These are phyloP conservation scores for Aphelinus atriplicis DNA, from an alignment of 1,140 invertebrate genomes.

Conservation along the genomic window DNA sequence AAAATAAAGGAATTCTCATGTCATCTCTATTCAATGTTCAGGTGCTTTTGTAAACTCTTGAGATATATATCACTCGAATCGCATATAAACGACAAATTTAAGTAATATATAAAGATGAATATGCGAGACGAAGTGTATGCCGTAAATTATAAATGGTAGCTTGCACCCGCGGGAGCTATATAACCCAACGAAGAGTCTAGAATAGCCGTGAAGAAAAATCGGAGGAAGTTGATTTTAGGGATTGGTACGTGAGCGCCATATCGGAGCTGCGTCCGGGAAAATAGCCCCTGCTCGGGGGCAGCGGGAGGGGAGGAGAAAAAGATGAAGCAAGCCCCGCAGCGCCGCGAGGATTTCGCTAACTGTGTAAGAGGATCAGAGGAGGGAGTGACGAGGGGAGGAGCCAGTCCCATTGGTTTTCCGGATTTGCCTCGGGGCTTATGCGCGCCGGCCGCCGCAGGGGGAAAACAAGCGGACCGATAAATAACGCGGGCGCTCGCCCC, in stretches of 20 bases:
- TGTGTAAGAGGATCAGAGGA: constrained; percentile 44
- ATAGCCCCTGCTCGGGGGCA: background rate
- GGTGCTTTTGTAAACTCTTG: too few relatives aligned
- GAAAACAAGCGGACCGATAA: constrained; percentile 42
- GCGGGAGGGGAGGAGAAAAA: constrained; percentile 15
- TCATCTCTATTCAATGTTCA: too few relatives aligned
- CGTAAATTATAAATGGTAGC: background rate
- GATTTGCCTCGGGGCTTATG: constrained; percentile 43
- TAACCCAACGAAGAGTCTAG: background rate
- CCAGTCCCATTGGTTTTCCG: constrained; percentile 43
- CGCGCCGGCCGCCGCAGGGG: constrained; percentile 16
- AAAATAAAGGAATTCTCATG: too few relatives aligned
- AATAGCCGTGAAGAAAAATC: constrained; percentile 18
- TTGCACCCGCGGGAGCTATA: background rate
- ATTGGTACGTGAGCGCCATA: constrained; percentile 33
- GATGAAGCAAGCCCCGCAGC: constrained; percentile 7
- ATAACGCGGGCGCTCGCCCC: constrained; percentile 39
- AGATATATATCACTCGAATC: too few relatives aligned
- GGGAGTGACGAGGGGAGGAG: constrained; percentile 43
- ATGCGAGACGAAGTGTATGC: background rate
- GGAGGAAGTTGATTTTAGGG: constrained; percentile 33
- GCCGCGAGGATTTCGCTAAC: constrained; percentile 42
- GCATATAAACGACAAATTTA: background rate
- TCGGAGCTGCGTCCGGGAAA: background rate
- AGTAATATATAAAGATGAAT: background rate